These are phyloP conservation scores for Montipora capricornis DNA, from an alignment of 64 coral and sea anemone species.

Conservation along the genomic window DNA sequence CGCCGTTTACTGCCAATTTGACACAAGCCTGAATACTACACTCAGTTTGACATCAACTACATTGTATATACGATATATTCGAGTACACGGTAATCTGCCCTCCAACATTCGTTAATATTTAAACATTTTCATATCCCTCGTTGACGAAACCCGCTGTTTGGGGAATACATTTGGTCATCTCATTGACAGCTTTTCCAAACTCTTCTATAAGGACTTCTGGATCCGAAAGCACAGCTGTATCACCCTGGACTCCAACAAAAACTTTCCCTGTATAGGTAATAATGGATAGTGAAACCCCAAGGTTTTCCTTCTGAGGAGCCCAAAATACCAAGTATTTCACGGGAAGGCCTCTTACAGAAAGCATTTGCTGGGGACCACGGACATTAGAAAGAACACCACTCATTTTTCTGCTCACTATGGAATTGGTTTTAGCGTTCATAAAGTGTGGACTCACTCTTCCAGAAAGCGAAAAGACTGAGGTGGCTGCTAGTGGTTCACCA, in stretches of 20 bases:
- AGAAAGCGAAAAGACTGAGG: slow-evolving; percentile 33
- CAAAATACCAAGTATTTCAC: slow-evolving; percentile 75
- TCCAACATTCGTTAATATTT: too few species aligned
- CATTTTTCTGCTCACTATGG: slow-evolving; percentile 47
- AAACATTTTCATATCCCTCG: background rate
- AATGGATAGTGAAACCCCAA: slow-evolving; percentile 81
- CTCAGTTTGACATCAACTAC: too few species aligned
- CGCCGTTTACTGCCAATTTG: too few species aligned
- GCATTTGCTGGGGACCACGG: slow-evolving; percentile 64
- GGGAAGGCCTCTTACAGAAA: slow-evolving; percentile 49
- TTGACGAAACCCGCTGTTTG: background rate
- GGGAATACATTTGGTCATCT: slow-evolving; percentile 62
- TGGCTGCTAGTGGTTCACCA: slow-evolving; percentile 81
- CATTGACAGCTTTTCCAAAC: slow-evolving; percentile 71
- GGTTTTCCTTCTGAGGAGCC: slow-evolving; percentile 80
- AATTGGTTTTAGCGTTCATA: slow-evolving; percentile 31
- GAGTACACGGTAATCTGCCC: too few species aligned
- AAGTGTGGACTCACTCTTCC: slow-evolving; percentile 68
- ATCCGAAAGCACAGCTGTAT: slow-evolving; percentile 70
- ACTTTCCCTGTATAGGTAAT: slow-evolving; percentile 81
- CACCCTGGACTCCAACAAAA: slow-evolving; percentile 75
- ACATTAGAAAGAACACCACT: slow-evolving; percentile 96
- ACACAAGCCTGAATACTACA: too few species aligned
- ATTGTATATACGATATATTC: too few species aligned
- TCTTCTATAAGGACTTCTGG: slow-evolving; percentile 67